Evolutionary conservation across 2,797 vertebrate species (phyloP).

Genomic region (Muraenolepis orangiensis): DNA sequence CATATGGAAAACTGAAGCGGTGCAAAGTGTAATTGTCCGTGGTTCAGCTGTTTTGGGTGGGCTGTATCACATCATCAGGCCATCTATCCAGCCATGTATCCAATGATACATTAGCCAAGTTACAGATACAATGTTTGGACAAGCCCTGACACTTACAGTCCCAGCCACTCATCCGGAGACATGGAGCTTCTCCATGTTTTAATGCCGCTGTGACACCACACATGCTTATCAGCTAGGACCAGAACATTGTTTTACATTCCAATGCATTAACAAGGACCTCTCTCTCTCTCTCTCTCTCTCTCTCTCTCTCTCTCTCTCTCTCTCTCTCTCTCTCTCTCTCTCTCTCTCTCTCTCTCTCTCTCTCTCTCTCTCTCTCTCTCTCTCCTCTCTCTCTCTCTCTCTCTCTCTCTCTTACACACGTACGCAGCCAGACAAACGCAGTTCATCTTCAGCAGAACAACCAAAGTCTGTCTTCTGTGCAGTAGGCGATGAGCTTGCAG

Average conservation of each 20-base stretch:
- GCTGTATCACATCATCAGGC: too few species aligned
- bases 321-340: constrained; percentile 12
- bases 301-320: constrained; percentile 5
- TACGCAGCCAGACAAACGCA: constrained; percentile 22
- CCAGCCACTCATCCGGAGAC: constrained; percentile 29
- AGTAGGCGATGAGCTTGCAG: constrained; percentile 54
- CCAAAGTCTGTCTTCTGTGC: constrained; percentile 35
- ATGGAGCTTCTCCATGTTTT: constrained; percentile 15
- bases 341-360: constrained; percentile 23
- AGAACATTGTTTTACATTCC: constrained; percentile 57
- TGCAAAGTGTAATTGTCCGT: too few species aligned
- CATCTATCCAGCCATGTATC: too few species aligned
- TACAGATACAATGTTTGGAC: background rate
- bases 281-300: constrained; percentile 24
- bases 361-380: too few species aligned
- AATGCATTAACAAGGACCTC: constrained; percentile 32
- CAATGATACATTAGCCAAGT: constrained; percentile 30
- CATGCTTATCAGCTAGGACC: constrained; percentile 44
- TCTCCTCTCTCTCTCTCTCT: too few species aligned
- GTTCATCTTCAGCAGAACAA: too few species aligned
- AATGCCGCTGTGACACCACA: constrained; percentile 50
- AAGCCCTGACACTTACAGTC: background rate
- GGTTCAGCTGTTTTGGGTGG: too few species aligned
- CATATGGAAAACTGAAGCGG: too few species aligned
- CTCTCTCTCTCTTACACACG: constrained; percentile 40